Conservation (phyloP, 2,113 vertebrate genomes). For the cattle (Bos taurus) region DNA sequence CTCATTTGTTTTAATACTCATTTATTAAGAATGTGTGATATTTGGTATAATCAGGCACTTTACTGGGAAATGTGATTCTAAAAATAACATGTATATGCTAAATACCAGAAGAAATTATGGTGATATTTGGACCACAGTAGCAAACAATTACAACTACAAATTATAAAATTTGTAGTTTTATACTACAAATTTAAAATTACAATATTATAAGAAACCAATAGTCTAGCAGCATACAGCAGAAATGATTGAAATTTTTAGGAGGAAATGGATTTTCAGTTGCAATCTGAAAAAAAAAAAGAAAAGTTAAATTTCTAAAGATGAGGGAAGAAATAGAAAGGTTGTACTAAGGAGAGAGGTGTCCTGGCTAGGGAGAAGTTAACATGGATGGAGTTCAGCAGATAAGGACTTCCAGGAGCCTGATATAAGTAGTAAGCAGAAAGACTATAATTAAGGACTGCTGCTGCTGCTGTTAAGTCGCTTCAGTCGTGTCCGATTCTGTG, state of each 20-base stretch:
- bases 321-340: background rate
- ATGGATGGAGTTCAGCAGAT: background rate
- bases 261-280: background rate
- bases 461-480: too few relatives aligned
- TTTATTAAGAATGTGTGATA: background rate
- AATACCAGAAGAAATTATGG: background rate
- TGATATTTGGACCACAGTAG: background rate
- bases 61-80: background rate
- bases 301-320: background rate
- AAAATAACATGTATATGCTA: background rate
- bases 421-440: background rate
- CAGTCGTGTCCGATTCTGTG: too few relatives aligned
- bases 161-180: background rate
- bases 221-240: background rate
- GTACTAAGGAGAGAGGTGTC: background rate
- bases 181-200: background rate
- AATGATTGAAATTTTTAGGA: background rate
- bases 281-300: background rate
- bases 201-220: background rate
- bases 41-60: background rate
- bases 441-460: too few relatives aligned
- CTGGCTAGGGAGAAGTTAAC: background rate
- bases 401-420: background rate
- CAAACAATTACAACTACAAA: background rate
- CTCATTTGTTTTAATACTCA: background rate